A percentile compares a stretch with the other conserved stretches of the same genome.
Evolutionary conservation across 2,113 vertebrate genomes (phyloP).

Genomic region (Paradisaea rubra): DNA sequence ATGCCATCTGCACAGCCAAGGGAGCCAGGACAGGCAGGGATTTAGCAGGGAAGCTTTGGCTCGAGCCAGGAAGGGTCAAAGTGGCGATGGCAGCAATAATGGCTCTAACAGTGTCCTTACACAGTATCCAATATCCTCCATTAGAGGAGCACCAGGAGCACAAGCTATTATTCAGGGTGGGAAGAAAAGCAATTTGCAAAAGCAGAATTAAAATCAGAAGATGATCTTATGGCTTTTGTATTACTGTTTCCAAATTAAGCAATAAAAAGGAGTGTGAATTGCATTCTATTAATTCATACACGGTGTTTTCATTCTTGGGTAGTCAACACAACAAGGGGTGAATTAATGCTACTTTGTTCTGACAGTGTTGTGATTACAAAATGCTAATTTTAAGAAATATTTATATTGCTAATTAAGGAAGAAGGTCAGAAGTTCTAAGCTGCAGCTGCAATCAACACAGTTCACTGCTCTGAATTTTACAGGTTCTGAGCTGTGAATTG

Average conservation of each 20-base stretch:
- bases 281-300: conserved; percentile 15
- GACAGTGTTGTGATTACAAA: conserved; percentile 50
- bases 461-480: conserved; percentile 29
- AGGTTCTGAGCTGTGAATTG: conserved; percentile 35
- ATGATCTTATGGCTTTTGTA: background rate
- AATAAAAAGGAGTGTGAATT: conserved; percentile 29
- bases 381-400: conserved; percentile 63
- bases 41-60: conserved; percentile 18
- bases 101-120: background rate
- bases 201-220: conserved; percentile 22
- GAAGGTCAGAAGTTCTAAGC: conserved; percentile 45
- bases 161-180: background rate
- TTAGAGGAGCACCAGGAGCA: background rate
- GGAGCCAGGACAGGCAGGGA: background rate
- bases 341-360: conserved; percentile 47
- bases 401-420: conserved; percentile 63
- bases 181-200: background rate
- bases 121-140: background rate
- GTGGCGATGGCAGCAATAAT: background rate
- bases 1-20: background rate
- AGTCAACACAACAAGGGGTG: conserved; percentile 24
- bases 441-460: conserved; percentile 15
- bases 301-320: conserved; percentile 5
- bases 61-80: background rate
- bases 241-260: conserved; percentile 50